Base-by-base conservation (phyloP, 2,888 invertebrate genomes). In the Hirtodrosophila histrioides region DNA sequence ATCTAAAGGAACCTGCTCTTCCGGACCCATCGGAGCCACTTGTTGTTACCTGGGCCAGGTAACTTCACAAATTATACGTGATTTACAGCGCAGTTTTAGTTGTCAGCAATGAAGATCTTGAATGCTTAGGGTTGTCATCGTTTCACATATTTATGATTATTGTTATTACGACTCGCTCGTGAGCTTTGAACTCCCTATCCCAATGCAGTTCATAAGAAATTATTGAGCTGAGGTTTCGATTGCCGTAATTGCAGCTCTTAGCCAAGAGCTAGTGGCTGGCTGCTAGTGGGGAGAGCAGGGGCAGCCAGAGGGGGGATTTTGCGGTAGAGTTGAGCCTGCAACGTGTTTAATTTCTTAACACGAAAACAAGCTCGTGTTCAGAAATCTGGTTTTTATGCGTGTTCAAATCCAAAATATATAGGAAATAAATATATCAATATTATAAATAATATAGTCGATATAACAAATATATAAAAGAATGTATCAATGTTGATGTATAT, bases 71-170 rank as follows among this genome's bases (percentile, higher is more conserved):
- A 69, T 69, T 63, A 69, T 62, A 40, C 64, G 45, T 80, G 80
- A 84, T 80, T 80, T 73, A 78, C 65, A 41, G 75, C 56, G 60
- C 67, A 53, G 40, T 73, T 78, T 69, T 67, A 57, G 73, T 69
- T 78, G 80, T 80, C 80, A 57, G 73, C 69, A 46, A 69, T 64
- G 80, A 57, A 55, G 60, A 56, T 56, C 54, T 73, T 37, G 50
- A 41, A 61, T 35, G 60, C 50, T 75, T 66, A 64, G 66, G 64
- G 74, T 81, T 81, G 85, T 81, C 85, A 81, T 81, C 85, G 78
- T 71, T 76, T 40, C 65, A 58, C 43, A 50, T 73, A 75, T 81
- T 81, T 75, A 84, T 62, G 81, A 78, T 75, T 78, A 80, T 84
- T 69, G 65, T 78, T 78, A 78, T 84, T 78, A 66, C 55, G 41